phyloP scores from a whole-genome alignment of 1,140 invertebrate species.

The Ooceraea biroi region DNA sequence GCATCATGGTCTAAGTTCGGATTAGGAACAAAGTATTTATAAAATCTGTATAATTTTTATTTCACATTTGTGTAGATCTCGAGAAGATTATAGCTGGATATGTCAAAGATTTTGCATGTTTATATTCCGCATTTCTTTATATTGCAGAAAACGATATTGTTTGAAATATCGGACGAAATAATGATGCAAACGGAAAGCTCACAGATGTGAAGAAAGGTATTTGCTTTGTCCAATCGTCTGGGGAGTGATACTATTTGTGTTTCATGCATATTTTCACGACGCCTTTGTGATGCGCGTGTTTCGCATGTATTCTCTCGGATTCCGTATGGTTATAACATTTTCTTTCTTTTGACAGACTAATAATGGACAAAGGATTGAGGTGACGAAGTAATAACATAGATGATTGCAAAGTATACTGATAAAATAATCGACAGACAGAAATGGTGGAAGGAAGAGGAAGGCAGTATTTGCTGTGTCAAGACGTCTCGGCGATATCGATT shows the following conservation, averaged over 20 bases:
- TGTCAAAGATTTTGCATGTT: conserved; percentile 21
- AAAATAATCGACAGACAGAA: conserved; percentile 16
- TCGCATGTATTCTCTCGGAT: not conserved
- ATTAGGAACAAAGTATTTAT: not conserved
- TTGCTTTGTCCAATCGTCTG: not conserved
- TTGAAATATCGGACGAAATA: conserved; percentile 4
- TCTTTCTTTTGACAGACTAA: not conserved
- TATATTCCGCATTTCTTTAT: too few species aligned
- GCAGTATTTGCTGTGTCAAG: conserved; percentile 4
- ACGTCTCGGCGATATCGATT: conserved; percentile 26
- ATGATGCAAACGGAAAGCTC: conserved; percentile 8
- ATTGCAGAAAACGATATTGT: not conserved
- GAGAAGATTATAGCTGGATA: not conserved
- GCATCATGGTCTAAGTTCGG: not conserved
- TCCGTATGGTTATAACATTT: not conserved
- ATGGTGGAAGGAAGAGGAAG: not conserved
- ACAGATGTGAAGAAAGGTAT: not conserved
- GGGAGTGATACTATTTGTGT: not conserved
- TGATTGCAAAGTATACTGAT: not conserved
- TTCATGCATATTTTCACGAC: conserved; percentile 20
- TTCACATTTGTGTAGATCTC: not conserved
- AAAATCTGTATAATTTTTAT: conserved; percentile 6
- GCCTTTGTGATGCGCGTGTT: not conserved
- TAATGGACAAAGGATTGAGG: not conserved
- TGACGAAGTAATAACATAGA: not conserved